A percentile compares a stretch with the other conserved stretches of the same genome.
phyloP scores from a whole-genome alignment of 2,888 invertebrate genomes.

The Meiosimyza decipiens region DNA sequence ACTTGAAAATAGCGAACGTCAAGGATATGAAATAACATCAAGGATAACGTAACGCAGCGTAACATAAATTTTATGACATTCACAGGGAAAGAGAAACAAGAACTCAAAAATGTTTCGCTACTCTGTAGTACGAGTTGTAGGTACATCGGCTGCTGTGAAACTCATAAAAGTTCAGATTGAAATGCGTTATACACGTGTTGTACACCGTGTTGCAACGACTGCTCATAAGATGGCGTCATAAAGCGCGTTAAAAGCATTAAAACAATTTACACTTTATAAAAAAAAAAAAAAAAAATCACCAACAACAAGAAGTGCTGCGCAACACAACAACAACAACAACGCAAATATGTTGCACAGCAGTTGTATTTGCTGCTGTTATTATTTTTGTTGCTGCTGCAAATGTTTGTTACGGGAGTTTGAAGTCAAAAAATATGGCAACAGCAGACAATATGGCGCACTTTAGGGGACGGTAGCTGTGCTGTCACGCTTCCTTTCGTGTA shows the following conservation, averaged over 20 bases:
- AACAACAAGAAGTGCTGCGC: constrained; percentile 35
- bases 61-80: constrained; percentile 31
- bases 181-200: constrained; percentile 60
- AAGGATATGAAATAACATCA: constrained; percentile 1
- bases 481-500: constrained; percentile 30
- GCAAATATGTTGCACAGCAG: constrained; percentile 50
- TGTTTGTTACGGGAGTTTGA: constrained; percentile 8
- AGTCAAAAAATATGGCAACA: constrained; percentile 30
- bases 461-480: neutral
- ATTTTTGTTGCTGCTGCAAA: constrained; percentile 15
- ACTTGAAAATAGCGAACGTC: constrained; percentile 35
- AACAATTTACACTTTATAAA: constrained; percentile 65
- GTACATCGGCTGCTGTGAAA: constrained; percentile 40
- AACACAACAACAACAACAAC: constrained; percentile 39
- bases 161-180: constrained; percentile 62
- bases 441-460: constrained; percentile 36
- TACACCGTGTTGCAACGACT: constrained; percentile 37
- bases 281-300: constrained; percentile 42
- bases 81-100: constrained; percentile 14
- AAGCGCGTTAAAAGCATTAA: constrained; percentile 54
- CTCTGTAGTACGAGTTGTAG: neutral
- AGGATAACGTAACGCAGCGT: constrained; percentile 8
- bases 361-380: constrained; percentile 33
- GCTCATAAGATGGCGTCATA: constrained; percentile 46
- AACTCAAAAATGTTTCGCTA: constrained; percentile 26